Percentiles rank a stretch among this genome's conserved stretches.
Conservation (phyloP, 2,797 vertebrate genomes). For the Danio jaintianensis region DNA sequence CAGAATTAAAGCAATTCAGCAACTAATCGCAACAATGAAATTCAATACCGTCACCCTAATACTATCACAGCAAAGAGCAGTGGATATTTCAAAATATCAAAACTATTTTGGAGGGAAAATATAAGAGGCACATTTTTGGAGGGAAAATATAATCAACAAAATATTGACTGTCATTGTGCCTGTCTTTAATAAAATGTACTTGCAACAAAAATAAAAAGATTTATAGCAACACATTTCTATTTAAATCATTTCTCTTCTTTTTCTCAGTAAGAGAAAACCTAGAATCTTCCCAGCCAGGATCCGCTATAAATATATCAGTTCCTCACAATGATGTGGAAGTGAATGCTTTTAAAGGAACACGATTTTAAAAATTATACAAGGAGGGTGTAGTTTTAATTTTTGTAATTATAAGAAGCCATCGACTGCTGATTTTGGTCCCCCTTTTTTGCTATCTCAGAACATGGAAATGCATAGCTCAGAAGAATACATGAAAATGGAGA, state of each 20-base stretch:
- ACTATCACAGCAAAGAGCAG: no score
- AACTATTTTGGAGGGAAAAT: background rate
- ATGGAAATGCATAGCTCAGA: background rate
- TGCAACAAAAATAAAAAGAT: background rate
- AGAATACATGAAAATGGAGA: background rate
- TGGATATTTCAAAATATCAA: background rate
- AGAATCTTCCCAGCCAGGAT: background rate
- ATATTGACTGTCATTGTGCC: background rate
- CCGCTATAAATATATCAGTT: background rate
- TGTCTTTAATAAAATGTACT: background rate
- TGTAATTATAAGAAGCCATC: background rate
- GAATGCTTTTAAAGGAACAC: no score
- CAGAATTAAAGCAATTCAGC: background rate
- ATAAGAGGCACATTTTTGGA: no score
- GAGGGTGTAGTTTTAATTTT: background rate
- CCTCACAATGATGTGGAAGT: background rate
- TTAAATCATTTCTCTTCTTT: background rate
- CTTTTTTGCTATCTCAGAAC: background rate
- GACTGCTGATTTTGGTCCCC: background rate
- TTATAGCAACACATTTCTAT: background rate
- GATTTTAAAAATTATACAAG: no score
- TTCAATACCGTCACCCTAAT: no score
- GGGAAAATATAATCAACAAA: no score
- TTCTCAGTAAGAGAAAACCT: background rate
- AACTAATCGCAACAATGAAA: no score